Evolutionary conservation across 2,797 vertebrate species (phyloP).

Genomic region (Acrossocheilus fasciatus): DNA sequence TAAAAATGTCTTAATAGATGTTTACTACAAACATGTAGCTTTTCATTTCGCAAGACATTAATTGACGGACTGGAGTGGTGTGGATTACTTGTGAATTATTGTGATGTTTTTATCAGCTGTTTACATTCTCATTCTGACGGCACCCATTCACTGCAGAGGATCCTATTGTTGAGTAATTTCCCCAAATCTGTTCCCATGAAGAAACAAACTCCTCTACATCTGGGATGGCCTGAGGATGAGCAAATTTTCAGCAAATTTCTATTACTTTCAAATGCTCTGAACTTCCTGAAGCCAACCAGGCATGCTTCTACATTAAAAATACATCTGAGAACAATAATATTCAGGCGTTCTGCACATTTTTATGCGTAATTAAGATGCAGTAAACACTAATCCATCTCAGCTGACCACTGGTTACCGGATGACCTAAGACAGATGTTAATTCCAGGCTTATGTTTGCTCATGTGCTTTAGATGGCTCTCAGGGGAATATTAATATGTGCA

Average conservation of each 20-base stretch:
- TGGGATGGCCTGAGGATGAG: not conserved
- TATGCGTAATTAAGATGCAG: not conserved
- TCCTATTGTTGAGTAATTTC: not conserved
- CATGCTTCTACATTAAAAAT: not conserved
- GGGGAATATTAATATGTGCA: not conserved
- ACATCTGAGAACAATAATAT: not conserved
- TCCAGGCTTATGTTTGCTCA: not conserved
- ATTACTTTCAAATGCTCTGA: not conserved
- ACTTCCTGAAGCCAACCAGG: not conserved
- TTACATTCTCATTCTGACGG: not conserved
- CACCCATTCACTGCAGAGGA: too few species aligned
- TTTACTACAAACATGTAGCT: not conserved
- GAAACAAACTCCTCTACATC: not conserved
- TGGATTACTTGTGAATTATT: not conserved
- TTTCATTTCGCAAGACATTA: not conserved
- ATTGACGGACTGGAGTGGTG: not conserved
- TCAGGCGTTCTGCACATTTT: not conserved
- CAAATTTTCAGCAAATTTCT: not conserved
- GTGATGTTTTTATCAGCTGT: not conserved
- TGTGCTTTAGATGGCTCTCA: not conserved
- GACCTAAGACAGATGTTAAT: not conserved
- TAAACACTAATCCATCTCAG: not conserved
- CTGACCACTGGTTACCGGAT: not conserved
- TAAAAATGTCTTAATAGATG: too few species aligned
- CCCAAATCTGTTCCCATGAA: not conserved